Evolutionary conservation across 2,113 vertebrate genomes (phyloP).

Genomic region (Spea bombifrons): DNA sequence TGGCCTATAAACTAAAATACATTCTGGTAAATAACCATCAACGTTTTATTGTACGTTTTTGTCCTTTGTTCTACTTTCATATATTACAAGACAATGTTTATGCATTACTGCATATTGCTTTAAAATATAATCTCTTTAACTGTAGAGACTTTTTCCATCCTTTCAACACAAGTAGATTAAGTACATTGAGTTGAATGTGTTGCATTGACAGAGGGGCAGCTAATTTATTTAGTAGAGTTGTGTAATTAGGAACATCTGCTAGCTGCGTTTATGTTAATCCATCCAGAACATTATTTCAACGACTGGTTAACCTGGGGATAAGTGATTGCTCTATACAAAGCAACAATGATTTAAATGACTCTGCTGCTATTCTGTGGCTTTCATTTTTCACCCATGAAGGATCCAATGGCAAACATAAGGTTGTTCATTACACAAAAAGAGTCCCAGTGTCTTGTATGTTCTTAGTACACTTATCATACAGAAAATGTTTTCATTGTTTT

Average conservation of each 20-base stretch:
- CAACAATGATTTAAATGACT: neutral
- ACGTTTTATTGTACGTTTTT: too few species aligned
- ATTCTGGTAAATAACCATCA: too few species aligned
- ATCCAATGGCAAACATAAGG: too few species aligned
- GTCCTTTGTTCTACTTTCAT: too few species aligned
- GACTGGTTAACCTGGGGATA: neutral
- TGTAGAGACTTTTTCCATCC: conserved; percentile 10
- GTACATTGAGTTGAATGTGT: conserved; percentile 23
- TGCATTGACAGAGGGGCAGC: conserved; percentile 24
- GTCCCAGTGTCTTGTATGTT: too few species aligned
- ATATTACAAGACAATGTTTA: too few species aligned
- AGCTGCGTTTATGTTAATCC: conserved; percentile 17
- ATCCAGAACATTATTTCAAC: neutral
- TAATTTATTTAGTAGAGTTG: conserved; percentile 33
- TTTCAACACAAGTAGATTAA: conserved; percentile 22
- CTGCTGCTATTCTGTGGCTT: neutral
- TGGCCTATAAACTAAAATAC: too few species aligned
- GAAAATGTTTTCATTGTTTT: too few species aligned
- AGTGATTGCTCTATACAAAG: neutral
- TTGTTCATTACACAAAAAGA: too few species aligned
- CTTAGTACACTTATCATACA: too few species aligned
- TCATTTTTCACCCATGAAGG: too few species aligned
- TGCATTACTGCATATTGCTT: too few species aligned
- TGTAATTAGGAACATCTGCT: conserved; percentile 35
- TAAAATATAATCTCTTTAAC: neutral